A percentile compares a stretch with the other conserved stretches of the same genome.
Conservation (phyloP, 2,797 vertebrate genomes). For the Sorex maritimensis region DNA sequence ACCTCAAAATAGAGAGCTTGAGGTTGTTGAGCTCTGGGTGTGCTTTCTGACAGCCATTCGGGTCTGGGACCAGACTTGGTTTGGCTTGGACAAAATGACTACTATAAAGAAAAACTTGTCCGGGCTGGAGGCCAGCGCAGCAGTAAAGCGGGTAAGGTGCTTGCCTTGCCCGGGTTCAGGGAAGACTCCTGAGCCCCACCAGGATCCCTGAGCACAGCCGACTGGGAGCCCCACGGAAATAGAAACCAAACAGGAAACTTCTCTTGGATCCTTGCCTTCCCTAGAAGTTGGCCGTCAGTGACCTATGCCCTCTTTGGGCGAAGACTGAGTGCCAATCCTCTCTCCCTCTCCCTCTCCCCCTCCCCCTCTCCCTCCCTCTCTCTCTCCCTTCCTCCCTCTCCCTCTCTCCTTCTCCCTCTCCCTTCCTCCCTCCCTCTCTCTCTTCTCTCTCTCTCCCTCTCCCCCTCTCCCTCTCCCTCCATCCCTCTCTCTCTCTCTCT, state of each 20-base stretch:
- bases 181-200: no score
- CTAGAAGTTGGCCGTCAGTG: neutral
- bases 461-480: neutral
- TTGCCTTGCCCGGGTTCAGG: no score
- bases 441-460: neutral
- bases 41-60: constrained; percentile 27
- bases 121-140: no score
- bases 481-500: neutral
- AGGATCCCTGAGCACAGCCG: no score
- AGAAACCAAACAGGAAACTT: no score
- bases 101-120: neutral
- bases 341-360: neutral
- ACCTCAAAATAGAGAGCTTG: neutral
- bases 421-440: neutral
- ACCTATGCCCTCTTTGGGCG: neutral
- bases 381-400: no score
- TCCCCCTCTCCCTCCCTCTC: neutral
- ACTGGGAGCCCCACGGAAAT: no score
- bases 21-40: neutral
- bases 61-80: neutral
- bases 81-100: neutral
- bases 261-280: neutral
- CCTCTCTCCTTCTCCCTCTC: neutral
- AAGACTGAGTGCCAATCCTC: neutral
- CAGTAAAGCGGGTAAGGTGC: no score